Base-by-base conservation (phyloP, 64 coral and sea anemone genomes). In the Dendronephthya gigantea region DNA sequence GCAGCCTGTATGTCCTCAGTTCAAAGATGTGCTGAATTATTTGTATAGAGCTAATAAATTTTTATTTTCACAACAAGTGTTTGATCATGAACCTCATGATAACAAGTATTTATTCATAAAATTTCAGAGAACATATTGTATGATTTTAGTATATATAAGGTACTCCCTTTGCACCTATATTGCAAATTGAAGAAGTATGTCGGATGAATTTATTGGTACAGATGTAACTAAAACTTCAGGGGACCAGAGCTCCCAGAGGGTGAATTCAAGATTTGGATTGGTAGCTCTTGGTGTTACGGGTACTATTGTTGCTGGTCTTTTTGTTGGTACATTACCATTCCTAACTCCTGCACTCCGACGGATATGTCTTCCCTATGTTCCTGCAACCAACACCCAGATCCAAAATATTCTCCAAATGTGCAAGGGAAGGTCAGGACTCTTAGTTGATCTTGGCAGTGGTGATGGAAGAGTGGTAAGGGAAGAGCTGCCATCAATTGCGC, bases 331-430 rank as follows among this genome's bases (percentile, higher is more conserved):
- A 31, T 91, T 90, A 58, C 95, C 95, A 50, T 98, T 98, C 66
- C 76, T 98, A 19, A 93, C 92, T 36, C 95, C 95, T 32, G 95
- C 95, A 56, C 76, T 93, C 5, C 87, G 95, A 10, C 93, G 89
- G 87, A 70, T 98, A 15, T 98, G 95, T 68, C 75, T 98, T 76
- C 95, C 95, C 5, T 98, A 91, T 76, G 95, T 98, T 12, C 95
- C 95, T 59, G 95, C 95, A 22, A 98, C 95, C 58, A 89, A 93
- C 34, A 93, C 66, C 87, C 95, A 98, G 84, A 82, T 98, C 83
- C 65, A 45, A 22, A 98, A 98, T 90, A 88, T 93, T 32, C 33
- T 98, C 6, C 85, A 39, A 29, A 56, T 65, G 50, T 55, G 50
- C 1, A 28, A 37, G 16, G 51, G 51, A 68, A 62, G 33, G 33